Evolutionary conservation across 2,113 vertebrate species (phyloP).

Genomic region (Periophthalmus modestus): DNA sequence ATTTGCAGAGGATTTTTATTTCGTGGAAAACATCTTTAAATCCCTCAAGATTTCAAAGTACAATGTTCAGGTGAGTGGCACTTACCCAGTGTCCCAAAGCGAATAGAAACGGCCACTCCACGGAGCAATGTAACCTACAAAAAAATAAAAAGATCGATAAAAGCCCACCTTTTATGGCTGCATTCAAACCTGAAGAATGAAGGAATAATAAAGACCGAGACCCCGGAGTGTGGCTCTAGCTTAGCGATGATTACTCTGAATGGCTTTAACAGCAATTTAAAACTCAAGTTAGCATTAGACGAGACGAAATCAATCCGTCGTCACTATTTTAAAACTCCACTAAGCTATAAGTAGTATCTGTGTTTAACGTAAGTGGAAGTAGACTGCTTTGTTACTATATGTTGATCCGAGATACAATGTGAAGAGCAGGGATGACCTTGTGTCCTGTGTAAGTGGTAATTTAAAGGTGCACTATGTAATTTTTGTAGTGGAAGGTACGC

Average conservation of each 20-base stretch:
- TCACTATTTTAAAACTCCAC: no score
- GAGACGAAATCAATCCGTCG: neutral
- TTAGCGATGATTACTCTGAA: neutral
- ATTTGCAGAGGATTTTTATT: neutral
- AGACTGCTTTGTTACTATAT: no score
- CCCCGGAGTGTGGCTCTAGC: neutral
- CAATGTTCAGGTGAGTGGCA: constrained; percentile 39
- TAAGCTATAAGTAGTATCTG: no score
- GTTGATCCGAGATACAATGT: no score
- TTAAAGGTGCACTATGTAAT: no score
- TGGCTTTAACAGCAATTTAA: neutral
- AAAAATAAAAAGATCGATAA: constrained; percentile 35
- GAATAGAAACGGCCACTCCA: constrained; percentile 99
- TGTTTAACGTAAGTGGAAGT: no score
- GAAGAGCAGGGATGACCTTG: no score
- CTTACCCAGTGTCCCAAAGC: constrained; percentile 98
- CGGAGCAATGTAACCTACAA: constrained; percentile 93
- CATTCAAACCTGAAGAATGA: neutral
- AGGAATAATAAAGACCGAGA: neutral
- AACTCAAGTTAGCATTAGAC: neutral
- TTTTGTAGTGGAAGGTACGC: no score
- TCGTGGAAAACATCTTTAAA: neutral
- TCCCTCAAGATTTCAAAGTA: constrained; percentile 34
- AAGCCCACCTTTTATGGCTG: neutral
- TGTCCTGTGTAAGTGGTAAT: no score